phyloP scores from a whole-genome alignment of 2,888 invertebrate genomes.

The Aphrophora alni region DNA sequence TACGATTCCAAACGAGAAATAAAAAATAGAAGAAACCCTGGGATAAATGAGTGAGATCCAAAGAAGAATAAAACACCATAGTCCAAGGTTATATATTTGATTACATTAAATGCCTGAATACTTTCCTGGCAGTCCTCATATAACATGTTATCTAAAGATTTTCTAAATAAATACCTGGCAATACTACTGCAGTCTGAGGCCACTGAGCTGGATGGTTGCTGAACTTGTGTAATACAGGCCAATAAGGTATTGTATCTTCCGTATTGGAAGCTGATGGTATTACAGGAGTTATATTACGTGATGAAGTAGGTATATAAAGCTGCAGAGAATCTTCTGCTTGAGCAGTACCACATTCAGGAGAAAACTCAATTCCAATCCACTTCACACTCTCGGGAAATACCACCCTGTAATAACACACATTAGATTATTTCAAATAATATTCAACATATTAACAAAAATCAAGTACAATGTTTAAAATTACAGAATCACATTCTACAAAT shows the following conservation, averaged over 20 bases:
- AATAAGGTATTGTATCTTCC: conserved; percentile 58
- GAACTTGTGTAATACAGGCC: conserved; percentile 71
- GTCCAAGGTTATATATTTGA: too few relatives aligned
- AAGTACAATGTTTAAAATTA: too few relatives aligned
- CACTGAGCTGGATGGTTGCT: conserved; percentile 71
- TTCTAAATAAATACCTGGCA: conserved; percentile 69
- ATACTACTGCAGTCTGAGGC: conserved; percentile 84
- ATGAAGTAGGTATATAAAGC: conserved; percentile 65
- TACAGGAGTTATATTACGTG: neutral
- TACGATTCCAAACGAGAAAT: too few relatives aligned
- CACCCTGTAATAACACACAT: conserved; percentile 70
- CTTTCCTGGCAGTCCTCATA: too few relatives aligned
- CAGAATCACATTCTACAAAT: too few relatives aligned
- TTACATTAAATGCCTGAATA: too few relatives aligned
- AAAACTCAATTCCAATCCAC: conserved; percentile 94
- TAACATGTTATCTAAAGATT: too few relatives aligned
- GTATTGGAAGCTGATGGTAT: conserved; percentile 30
- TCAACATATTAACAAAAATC: too few relatives aligned
- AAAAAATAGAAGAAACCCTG: too few relatives aligned
- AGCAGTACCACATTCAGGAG: conserved; percentile 87
- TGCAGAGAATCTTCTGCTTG: conserved; percentile 91
- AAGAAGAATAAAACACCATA: too few relatives aligned
- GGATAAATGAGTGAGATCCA: too few relatives aligned
- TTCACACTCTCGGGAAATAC: conserved; percentile 87
- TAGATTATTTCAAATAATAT: too few relatives aligned